Evolutionary conservation across 2,797 vertebrate species (phyloP).

Genomic region (Sus cebifrons): DNA sequence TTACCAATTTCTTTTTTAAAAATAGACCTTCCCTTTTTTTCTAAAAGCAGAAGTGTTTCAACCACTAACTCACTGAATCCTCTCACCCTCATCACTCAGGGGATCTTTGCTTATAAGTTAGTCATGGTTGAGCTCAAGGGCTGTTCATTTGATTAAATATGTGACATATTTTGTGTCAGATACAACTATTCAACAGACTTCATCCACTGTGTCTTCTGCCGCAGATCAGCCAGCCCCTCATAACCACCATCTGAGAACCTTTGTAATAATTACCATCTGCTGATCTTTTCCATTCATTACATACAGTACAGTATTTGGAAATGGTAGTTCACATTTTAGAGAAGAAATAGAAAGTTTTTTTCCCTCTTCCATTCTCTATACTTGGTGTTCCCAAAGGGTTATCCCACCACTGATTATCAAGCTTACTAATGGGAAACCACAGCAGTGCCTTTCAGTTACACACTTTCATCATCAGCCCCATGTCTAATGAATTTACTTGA

Average conservation of each 20-base stretch:
- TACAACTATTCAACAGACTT: background rate
- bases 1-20: background rate
- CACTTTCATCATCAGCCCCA: slow-evolving; percentile 41
- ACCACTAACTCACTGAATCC: background rate
- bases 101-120: background rate
- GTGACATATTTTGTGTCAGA: slow-evolving; percentile 48
- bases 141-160: background rate
- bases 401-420: background rate
- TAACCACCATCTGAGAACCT: slow-evolving; percentile 50
- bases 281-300: background rate
- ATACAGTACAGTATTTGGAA: background rate
- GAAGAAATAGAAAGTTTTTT: slow-evolving; percentile 23
- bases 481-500: slow-evolving; percentile 63
- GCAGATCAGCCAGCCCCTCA: background rate
- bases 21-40: background rate
- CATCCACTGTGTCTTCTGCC: background rate
- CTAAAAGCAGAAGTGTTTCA: background rate
- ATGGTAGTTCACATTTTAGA: slow-evolving; percentile 26
- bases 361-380: background rate
- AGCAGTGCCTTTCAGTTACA: slow-evolving; percentile 54
- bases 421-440: slow-evolving; percentile 65
- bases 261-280: background rate
- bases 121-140: background rate
- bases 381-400: slow-evolving; percentile 50
- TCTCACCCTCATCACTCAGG: background rate